Conservation (phyloP, 2,888 invertebrate species). For the Ditula angustiorana region DNA sequence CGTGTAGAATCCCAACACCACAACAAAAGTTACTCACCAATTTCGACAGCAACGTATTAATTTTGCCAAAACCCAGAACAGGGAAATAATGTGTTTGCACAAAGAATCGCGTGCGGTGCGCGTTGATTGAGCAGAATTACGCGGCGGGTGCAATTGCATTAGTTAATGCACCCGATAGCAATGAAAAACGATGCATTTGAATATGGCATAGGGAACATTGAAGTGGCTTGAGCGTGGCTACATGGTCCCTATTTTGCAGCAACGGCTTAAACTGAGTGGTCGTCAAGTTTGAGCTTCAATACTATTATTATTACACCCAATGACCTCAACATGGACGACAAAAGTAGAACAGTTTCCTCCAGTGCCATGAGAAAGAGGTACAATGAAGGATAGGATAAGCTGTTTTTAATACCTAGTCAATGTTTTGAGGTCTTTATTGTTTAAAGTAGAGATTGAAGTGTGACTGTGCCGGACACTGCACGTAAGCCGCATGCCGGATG, state of each 20-base stretch:
- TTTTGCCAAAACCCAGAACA: constrained; percentile 35
- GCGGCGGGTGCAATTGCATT: constrained; percentile 78
- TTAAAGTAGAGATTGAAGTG: no score
- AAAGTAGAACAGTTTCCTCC: no score
- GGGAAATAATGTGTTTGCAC: constrained; percentile 48
- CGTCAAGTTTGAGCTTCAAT: no score
- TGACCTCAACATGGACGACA: no score
- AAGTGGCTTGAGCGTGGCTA: constrained; percentile 39
- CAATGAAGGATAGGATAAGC: no score
- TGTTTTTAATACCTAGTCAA: no score
- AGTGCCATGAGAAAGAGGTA: no score
- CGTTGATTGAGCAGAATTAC: constrained; percentile 75
- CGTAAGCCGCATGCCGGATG: no score
- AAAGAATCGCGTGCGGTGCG: constrained; percentile 62
- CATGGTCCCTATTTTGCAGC: not conserved
- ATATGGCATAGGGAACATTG: constrained; percentile 39
- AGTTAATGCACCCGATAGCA: constrained; percentile 67
- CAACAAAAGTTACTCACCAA: constrained; percentile 16
- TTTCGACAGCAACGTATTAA: constrained; percentile 35
- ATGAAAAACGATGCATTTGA: constrained; percentile 54
- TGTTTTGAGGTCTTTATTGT: no score
- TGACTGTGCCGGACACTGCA: no score
- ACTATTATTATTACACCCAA: no score
- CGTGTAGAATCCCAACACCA: constrained; percentile 13
- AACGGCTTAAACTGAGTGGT: no score